A percentile compares a stretch with the other conserved stretches of the same genome.
Evolutionary conservation across 2,888 invertebrate species (phyloP).

Genomic region (Monochamus alternatus): DNA sequence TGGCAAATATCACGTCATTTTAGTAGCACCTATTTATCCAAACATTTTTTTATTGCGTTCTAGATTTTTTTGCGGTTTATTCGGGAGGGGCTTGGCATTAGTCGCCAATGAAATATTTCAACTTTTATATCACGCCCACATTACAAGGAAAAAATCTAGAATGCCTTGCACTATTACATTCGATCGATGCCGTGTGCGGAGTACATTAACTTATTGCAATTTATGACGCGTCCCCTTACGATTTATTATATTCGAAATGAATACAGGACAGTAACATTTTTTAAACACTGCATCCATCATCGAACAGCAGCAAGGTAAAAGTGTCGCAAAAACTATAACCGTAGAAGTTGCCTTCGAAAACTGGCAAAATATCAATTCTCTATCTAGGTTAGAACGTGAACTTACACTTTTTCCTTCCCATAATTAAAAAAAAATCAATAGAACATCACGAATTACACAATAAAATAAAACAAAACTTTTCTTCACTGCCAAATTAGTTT

Average conservation of each 20-base stretch:
- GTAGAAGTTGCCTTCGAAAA: not conserved
- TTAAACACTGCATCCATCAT: not conserved
- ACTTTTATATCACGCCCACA: constrained; percentile 15
- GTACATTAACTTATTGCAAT: no score
- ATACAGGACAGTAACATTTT: not conserved
- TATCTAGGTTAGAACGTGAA: constrained; percentile 8
- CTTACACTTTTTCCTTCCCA: constrained; percentile 32
- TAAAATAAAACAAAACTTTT: not conserved
- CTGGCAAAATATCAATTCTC: constrained; percentile 5
- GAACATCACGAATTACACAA: constrained; percentile 1
- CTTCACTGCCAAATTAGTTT: not conserved
- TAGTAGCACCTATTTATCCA: no score
- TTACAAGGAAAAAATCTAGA: constrained; percentile 13
- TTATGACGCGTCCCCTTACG: not conserved
- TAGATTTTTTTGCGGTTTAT: not conserved
- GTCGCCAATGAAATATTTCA: constrained; percentile 7
- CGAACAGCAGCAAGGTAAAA: not conserved
- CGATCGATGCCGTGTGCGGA: not conserved
- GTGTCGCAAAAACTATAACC: not conserved
- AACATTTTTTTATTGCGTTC: not conserved
- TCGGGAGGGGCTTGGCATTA: not conserved
- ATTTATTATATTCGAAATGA: not conserved
- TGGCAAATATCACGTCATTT: no score
- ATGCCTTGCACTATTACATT: not conserved
- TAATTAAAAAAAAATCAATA: constrained; percentile 8